Evolutionary conservation across 1,140 invertebrate species (phyloP).

Genomic region (Panulirus ornatus): DNA sequence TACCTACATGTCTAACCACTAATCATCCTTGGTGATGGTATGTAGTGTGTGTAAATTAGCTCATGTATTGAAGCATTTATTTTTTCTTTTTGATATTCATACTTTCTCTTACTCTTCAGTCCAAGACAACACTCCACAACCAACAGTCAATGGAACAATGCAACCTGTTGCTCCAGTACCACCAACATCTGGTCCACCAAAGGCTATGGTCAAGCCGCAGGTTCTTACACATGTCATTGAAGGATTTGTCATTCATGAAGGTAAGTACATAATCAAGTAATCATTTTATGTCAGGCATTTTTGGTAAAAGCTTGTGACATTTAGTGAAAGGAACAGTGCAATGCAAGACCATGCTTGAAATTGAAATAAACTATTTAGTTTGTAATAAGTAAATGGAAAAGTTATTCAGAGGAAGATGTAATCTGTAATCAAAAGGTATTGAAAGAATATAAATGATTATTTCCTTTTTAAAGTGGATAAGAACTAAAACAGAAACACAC

Average conservation of each 20-base stretch:
- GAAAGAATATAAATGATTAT: no score
- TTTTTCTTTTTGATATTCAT: neutral
- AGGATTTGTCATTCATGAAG: conserved; percentile 97
- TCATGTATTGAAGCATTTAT: neutral
- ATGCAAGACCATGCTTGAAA: no score
- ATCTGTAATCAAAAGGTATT: no score
- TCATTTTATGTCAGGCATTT: neutral
- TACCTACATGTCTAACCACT: no score
- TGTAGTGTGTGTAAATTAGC: neutral
- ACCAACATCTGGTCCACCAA: conserved; percentile 80
- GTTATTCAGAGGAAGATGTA: no score
- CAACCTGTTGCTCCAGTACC: conserved; percentile 1
- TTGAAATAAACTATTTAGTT: no score
- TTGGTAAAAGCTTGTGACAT: no score
- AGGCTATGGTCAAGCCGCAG: conserved; percentile 97
- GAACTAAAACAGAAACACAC: no score
- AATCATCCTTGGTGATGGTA: no score
- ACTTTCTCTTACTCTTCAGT: conserved; percentile 43
- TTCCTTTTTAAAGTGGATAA: no score
- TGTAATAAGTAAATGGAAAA: no score
- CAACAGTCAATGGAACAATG: conserved; percentile 50
- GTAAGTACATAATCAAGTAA: conserved; percentile 76
- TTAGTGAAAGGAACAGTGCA: no score
- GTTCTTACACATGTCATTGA: conserved; percentile 97
- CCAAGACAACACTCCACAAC: conserved; percentile 42